Base-by-base conservation (phyloP, 2,113 vertebrate genomes). In the Pseudorectes ferrugineus region DNA sequence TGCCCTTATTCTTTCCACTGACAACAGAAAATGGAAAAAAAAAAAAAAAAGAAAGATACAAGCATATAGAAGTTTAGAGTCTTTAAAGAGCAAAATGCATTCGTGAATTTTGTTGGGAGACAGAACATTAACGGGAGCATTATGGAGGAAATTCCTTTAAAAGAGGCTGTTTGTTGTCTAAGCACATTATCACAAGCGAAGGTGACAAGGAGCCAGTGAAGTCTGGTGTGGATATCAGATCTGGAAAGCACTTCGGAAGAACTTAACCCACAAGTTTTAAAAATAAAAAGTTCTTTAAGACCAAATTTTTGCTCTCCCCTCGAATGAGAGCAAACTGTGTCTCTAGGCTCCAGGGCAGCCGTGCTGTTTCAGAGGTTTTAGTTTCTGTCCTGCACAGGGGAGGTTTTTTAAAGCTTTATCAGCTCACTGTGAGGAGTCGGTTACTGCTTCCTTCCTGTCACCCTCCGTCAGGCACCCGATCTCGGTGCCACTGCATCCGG, bases 221-320 rank as follows among this genome's bases (percentile, higher is more conserved):
- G 61, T 81, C 59, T 78, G 77, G 28, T 52, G 38, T 65, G 73
- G 71, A 7, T 93, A 86, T 93, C 93, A 88, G 93, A 92, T 92
- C 88, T 95, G 94, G 74, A 95, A 93, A 77, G 79, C 31, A 25
- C 49, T 92, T 85, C 33, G 72, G 79, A 94, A 55, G 84, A 86
- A 92, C n/a, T 82, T 81, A 85, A 75, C 16, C 23, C 24, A 49
- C 18, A 38, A 84, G 71, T 46, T 74, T 79, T 33, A 75, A 79
- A 73, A 55, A 43, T 12, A 58, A 48, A 72, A 83, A 54, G 59
- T 14, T 31, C 26, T 46, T 92, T 70, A 24, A 81, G 66, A 26
- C n/a, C 26, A 49, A 65, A 45, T 85, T 80, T 95, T 86, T 78
- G 40, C 75, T 54, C 13, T 91, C 33, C 75, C 29, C 80, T 51